Evolutionary conservation across 2,113 vertebrate genomes (phyloP).

Genomic region (Pseudorectes ferrugineus): DNA sequence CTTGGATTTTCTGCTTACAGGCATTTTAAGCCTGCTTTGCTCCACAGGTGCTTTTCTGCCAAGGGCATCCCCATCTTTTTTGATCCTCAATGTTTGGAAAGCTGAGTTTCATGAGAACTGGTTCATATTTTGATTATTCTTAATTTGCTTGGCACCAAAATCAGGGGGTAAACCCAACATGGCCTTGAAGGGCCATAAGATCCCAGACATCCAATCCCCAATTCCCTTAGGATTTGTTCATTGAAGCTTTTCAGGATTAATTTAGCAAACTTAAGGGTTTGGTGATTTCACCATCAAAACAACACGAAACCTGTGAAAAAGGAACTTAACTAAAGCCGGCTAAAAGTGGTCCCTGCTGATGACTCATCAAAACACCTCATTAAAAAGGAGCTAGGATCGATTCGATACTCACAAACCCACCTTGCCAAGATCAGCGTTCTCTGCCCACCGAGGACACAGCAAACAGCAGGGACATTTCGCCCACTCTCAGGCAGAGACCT

Average conservation of each 20-base stretch:
- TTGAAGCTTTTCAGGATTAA: neutral
- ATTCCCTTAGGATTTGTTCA: neutral
- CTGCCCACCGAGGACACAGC: too few relatives aligned
- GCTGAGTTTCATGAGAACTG: neutral
- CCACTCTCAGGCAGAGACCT: too few relatives aligned
- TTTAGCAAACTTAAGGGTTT: neutral
- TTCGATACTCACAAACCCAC: too few relatives aligned
- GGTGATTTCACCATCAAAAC: neutral
- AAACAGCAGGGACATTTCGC: too few relatives aligned
- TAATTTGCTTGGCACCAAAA: neutral
- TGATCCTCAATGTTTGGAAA: neutral
- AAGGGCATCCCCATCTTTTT: neutral
- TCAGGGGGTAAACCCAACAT: neutral
- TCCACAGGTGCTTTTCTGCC: neutral
- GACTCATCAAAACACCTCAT: neutral
- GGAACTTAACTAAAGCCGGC: neutral
- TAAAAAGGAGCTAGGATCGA: neutral
- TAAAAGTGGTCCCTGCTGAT: neutral
- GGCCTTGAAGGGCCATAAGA: neutral
- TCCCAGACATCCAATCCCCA: neutral
- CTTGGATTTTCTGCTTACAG: neutral
- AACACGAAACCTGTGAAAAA: neutral
- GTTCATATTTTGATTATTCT: neutral
- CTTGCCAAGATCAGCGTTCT: too few relatives aligned
- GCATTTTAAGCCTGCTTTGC: neutral